A percentile compares a stretch with the other conserved stretches of the same genome.
These are phyloP conservation scores for Netelia fuscicornis DNA, from an alignment of 2,888 invertebrate genomes.

Conservation along the genomic window DNA sequence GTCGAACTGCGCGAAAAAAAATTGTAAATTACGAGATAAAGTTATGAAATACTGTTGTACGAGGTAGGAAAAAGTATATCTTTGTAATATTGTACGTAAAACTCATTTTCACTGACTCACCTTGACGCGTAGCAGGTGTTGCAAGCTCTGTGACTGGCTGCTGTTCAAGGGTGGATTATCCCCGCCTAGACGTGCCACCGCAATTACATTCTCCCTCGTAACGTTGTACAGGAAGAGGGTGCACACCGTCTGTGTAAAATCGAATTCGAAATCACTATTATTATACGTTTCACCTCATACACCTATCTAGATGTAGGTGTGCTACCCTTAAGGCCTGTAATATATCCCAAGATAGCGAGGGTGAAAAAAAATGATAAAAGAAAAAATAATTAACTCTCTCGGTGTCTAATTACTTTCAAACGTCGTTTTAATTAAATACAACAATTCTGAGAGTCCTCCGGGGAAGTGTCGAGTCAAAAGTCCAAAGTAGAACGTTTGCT, in stretches of 20 bases:
- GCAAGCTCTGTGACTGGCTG: conserved; percentile 87
- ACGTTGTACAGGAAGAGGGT: conserved; percentile 93
- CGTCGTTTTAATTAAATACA: conserved; percentile 43
- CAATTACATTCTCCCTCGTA: conserved; percentile 95
- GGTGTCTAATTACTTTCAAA: conserved; percentile 31
- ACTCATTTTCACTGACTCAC: conserved; percentile 78
- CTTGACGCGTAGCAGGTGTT: conserved; percentile 85
- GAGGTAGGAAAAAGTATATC: background rate
- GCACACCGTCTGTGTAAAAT: conserved; percentile 90
- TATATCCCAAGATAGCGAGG: background rate
- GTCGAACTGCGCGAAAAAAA: background rate
- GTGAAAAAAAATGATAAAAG: conserved; percentile 9
- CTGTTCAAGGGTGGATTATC: conserved; percentile 85
- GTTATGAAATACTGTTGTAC: background rate
- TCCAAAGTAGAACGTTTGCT: conserved; percentile 18
- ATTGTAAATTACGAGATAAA: background rate
- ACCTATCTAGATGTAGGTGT: background rate
- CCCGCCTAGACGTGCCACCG: conserved; percentile 91
- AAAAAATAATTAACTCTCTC: conserved; percentile 35
- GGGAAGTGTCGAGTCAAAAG: background rate
- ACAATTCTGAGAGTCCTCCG: conserved; percentile 16
- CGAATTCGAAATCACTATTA: conserved; percentile 53
- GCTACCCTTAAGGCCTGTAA: background rate
- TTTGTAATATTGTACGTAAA: background rate
- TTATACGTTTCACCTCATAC: conserved; percentile 35